These are phyloP conservation scores for Drosophila silvestris DNA, from an alignment of 2,888 invertebrate species.

Conservation along the genomic window DNA sequence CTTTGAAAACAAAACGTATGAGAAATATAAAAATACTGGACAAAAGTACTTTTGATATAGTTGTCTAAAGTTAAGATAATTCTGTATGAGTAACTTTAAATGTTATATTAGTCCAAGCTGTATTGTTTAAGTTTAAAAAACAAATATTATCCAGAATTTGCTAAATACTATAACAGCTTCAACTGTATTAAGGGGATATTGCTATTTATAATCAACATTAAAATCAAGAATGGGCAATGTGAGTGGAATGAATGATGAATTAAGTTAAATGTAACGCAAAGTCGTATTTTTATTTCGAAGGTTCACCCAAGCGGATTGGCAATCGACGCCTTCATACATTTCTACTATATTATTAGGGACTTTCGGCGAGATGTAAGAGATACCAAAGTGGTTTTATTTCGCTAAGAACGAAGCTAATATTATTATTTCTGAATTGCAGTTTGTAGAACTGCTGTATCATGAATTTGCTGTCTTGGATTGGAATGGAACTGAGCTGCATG, in stretches of 20 bases:
- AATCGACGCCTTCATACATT: neutral
- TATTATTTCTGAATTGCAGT: neutral
- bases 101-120: neutral
- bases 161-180: neutral
- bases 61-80: neutral
- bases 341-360: neutral
- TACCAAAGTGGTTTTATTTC: neutral
- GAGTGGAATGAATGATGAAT: neutral
- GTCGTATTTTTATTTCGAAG: neutral
- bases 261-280: neutral
- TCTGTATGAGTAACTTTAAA: neutral
- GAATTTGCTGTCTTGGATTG: neutral
- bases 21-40: neutral
- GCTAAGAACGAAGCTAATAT: neutral
- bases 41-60: neutral
- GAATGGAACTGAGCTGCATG: neutral
- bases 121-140: neutral
- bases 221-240: neutral
- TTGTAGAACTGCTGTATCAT: neutral
- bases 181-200: neutral
- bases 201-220: neutral
- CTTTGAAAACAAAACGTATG: neutral
- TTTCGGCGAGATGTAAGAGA: neutral
- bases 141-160: neutral
- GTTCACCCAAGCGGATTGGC: neutral